phyloP scores from a whole-genome alignment of 2,113 vertebrate species.

The Apodemus sylvaticus region DNA sequence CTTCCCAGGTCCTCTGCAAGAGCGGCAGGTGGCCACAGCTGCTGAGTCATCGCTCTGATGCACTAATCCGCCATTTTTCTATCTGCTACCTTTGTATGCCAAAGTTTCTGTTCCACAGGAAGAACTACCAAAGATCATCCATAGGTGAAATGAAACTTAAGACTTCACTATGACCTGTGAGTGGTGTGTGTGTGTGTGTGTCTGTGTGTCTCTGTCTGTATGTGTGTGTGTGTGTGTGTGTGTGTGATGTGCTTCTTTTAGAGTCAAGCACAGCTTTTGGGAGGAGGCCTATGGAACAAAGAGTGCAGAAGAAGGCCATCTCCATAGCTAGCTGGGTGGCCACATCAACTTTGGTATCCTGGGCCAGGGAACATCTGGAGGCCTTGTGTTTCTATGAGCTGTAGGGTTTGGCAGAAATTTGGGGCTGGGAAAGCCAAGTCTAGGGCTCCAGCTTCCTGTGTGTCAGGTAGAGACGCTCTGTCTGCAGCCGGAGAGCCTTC shows the following conservation, averaged over 20 bases:
- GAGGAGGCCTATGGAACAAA: not conserved
- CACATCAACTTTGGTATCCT: too few species aligned
- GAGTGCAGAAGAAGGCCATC: not conserved
- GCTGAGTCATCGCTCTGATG: not conserved
- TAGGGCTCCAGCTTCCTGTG: not conserved
- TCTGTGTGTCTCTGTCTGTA: too few species aligned
- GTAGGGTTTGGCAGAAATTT: not conserved
- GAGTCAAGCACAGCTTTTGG: not conserved
- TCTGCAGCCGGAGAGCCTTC: not conserved
- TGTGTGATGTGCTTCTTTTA: not conserved
- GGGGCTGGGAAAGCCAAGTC: not conserved
- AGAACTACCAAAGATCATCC: not conserved
- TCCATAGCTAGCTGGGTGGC: not conserved
- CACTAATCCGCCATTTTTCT: not conserved
- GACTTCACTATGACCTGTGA: not conserved
- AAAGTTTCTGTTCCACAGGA: slow-evolving; percentile 21
- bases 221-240: not conserved
- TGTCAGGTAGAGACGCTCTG: not conserved
- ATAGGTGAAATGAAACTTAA: not conserved
- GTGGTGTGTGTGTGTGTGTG: too few species aligned
- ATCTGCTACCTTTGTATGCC: not conserved
- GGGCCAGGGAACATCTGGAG: not conserved
- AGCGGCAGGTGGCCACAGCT: too few species aligned
- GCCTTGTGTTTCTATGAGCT: not conserved
- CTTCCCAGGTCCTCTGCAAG: not conserved